phyloP scores from a whole-genome alignment of 1,140 invertebrate species.

The Sycophila sp. region DNA sequence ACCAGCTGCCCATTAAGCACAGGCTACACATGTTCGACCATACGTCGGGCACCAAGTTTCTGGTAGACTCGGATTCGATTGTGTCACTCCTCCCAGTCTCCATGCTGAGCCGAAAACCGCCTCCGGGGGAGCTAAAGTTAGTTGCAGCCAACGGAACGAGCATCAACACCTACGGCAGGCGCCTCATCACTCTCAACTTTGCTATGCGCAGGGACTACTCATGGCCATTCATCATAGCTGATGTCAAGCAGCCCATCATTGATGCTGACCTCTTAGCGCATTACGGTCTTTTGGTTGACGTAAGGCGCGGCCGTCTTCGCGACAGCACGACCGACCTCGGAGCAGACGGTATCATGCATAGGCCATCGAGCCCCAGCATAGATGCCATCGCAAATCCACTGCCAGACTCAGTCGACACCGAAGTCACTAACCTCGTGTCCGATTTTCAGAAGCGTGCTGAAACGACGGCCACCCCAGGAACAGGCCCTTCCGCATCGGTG shows the following conservation, averaged over 20 bases:
- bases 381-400: no score
- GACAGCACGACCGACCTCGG: neutral
- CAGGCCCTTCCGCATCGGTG: neutral
- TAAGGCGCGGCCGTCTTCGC: neutral
- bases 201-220: neutral
- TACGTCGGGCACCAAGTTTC: neutral
- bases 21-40: neutral
- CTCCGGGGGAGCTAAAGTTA: neutral
- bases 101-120: neutral
- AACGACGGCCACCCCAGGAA: neutral
- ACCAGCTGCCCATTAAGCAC: neutral
- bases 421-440: neutral
- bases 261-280: neutral
- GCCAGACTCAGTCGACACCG: neutral
- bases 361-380: no score
- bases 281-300: neutral
- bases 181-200: neutral
- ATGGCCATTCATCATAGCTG: neutral
- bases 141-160: neutral
- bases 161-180: neutral
- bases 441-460: neutral
- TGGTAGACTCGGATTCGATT: neutral
- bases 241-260: neutral
- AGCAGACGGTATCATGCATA: no score
- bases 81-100: neutral